Percentiles rank a stretch among this genome's conserved stretches.
Conservation (phyloP, 2,888 invertebrate species). For the Eilema sororculum region DNA sequence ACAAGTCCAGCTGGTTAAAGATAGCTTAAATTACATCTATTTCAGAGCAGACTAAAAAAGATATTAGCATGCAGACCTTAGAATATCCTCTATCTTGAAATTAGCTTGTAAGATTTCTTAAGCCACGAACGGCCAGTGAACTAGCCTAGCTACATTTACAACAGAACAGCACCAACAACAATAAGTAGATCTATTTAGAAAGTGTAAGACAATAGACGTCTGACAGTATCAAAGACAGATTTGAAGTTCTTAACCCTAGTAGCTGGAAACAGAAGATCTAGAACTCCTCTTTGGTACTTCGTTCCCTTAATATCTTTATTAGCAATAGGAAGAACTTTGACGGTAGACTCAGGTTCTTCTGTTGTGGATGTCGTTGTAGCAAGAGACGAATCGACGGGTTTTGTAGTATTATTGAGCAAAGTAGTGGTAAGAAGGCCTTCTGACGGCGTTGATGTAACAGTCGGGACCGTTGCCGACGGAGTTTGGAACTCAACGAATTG, state of each 20-base stretch:
- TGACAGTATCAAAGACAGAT: slow-evolving; percentile 66
- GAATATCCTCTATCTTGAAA: neutral
- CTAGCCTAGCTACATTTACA: neutral
- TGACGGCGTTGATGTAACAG: slow-evolving; percentile 43
- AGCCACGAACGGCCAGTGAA: too few species aligned
- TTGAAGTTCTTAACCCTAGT: slow-evolving; percentile 69
- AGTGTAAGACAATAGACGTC: slow-evolving; percentile 67
- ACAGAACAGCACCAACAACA: neutral
- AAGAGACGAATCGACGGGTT: too few species aligned
- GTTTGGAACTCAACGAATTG: slow-evolving; percentile 61
- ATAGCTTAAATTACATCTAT: neutral
- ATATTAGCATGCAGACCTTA: neutral
- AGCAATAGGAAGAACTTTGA: slow-evolving; percentile 54
- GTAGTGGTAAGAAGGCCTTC: slow-evolving; percentile 43
- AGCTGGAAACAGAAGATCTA: slow-evolving; percentile 73
- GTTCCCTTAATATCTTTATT: slow-evolving; percentile 35
- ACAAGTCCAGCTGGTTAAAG: neutral
- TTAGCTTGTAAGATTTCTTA: neutral
- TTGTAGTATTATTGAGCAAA: slow-evolving; percentile 4
- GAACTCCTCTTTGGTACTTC: slow-evolving; percentile 62
- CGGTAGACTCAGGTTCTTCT: slow-evolving; percentile 9
- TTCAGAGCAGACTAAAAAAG: neutral
- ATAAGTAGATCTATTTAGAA: slow-evolving; percentile 45
- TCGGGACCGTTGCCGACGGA: slow-evolving; percentile 21
- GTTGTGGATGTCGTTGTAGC: slow-evolving; percentile 1